Conservation (phyloP, 53 echinoderm and acorn worm species). For the Paracentrotus lividus region DNA sequence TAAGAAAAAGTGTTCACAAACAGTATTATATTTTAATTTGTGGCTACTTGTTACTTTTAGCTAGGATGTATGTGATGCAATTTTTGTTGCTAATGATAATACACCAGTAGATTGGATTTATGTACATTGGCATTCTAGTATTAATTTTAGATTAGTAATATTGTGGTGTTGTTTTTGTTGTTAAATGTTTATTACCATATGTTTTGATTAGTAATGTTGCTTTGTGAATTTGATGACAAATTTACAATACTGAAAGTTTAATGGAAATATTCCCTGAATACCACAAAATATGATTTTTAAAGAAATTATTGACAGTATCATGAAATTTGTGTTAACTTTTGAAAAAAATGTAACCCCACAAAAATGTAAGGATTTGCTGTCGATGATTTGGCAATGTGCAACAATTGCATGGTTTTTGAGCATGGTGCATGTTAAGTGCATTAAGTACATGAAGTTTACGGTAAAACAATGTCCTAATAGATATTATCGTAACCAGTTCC, state of each 20-base stretch:
- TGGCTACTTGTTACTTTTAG: background rate
- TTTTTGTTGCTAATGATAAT: background rate
- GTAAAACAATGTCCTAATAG: background rate
- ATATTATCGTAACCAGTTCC: background rate
- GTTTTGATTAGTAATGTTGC: background rate
- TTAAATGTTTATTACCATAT: slow-evolving; percentile 1
- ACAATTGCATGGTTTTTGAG: slow-evolving; percentile 44
- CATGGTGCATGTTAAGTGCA: slow-evolving; percentile 41
- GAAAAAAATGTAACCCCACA: background rate
- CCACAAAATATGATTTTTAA: no score
- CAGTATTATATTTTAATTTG: background rate
- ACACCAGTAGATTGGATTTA: background rate
- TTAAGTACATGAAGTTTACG: background rate
- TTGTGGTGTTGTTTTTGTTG: background rate
- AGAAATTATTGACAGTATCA: no score
- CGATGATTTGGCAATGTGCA: background rate
- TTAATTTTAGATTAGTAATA: background rate
- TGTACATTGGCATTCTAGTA: background rate
- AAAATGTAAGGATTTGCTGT: background rate
- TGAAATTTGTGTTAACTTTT: background rate
- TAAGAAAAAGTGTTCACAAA: background rate
- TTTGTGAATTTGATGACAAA: background rate
- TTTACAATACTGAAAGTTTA: background rate
- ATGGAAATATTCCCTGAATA: background rate
- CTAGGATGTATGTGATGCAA: no score